Base-by-base conservation (phyloP, 2,797 vertebrate genomes). In the Caiman crocodilus region DNA sequence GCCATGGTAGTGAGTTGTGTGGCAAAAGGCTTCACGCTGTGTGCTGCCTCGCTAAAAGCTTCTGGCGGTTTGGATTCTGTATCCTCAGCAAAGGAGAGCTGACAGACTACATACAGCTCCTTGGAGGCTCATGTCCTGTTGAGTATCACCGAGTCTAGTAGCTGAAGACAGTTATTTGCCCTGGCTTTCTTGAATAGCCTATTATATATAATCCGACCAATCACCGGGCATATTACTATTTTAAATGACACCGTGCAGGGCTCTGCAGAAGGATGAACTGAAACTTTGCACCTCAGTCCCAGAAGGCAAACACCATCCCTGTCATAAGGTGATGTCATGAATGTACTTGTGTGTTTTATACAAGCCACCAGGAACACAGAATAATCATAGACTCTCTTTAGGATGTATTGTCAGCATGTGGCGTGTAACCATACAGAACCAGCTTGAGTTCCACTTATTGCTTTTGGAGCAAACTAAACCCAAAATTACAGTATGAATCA, bases 181-280 rank as follows among this genome's bases (percentile, higher is more conserved):
- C 30, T 71, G 82, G 76, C 81, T 94, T 84, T 92, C 77, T 91
- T 84, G 80, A 85, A 57, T n/a, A 60, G 14, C 14, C 69, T 71
- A 4, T 69, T 93, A 30, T 77, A 14, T 13, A 5, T 7, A 65
- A 63, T 56, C 85, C 95, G 90, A 74, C 84, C 59, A 57, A 81
- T 88, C 89, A 26, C 83, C 89, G 92, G 89, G 81, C 50, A 61
- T 93, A 2, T 25, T 63, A 50, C 59, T 93, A 5, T 87, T 94
- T 85, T 73, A 81, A 90, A 89, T 93, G 79, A 71, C 88, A 75
- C 73, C 59, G 60, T 11, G 2, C 65, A 94, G 60, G 78, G 21
- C 87, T 55, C 84, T 91, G 76, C 86, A 90, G 81, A 30, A 94
- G 87, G 89, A 92, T 58, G 89, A 89, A 94, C 67, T 74, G 93